Evolutionary conservation across 2,888 invertebrate genomes (phyloP).

Genomic region (Helleia helle): DNA sequence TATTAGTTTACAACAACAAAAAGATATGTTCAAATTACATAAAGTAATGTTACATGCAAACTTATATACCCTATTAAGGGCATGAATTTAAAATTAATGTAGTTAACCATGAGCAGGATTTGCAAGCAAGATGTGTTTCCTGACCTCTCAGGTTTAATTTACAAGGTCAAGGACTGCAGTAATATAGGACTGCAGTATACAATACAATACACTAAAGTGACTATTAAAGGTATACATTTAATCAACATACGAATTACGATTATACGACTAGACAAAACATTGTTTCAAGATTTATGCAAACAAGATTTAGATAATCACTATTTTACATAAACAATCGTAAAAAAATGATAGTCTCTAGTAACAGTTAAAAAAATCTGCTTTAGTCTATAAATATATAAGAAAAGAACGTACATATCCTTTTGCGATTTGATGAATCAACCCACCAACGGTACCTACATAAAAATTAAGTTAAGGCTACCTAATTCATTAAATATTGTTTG

Average conservation of each 20-base stretch:
- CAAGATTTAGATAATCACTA: no score
- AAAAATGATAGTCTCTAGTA: no score
- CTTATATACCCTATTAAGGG: conserved; percentile 6
- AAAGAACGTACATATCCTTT: conserved; percentile 19
- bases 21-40: background rate
- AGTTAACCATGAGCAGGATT: conserved; percentile 46
- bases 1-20: background rate
- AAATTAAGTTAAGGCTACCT: background rate
- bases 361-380: no score
- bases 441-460: conserved; percentile 24
- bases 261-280: no score
- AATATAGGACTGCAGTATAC: conserved; percentile 16
- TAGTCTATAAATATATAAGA: conserved; percentile 23
- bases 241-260: no score
- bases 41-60: background rate
- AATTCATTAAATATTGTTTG: background rate
- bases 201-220: conserved; percentile 1
- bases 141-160: conserved; percentile 29
- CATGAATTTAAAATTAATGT: conserved; percentile 33
- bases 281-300: no score
- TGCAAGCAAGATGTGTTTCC: conserved; percentile 30
- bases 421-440: conserved; percentile 37
- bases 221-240: no score
- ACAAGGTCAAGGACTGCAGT: conserved; percentile 32
- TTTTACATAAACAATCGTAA: no score